Base-by-base conservation (phyloP, 2,888 invertebrate species). In the Tetragonula carbonaria region DNA sequence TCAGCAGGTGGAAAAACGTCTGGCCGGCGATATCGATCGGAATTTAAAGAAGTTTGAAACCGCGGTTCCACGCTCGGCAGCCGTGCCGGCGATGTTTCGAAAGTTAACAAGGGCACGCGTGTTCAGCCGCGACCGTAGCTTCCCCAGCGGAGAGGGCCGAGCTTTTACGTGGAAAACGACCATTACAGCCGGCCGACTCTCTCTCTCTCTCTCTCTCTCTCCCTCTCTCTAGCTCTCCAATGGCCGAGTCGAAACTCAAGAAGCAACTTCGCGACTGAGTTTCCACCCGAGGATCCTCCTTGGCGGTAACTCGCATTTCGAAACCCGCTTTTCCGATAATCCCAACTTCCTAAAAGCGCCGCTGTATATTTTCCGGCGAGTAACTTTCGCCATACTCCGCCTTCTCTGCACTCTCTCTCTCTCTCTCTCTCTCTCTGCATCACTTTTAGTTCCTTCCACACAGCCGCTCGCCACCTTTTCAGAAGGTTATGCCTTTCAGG, bases 281-380 rank as follows among this genome's bases (percentile, higher is more conserved):
- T 90, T 89, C 74, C 84, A 78, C 84, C 78, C 85, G 78, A 81
- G 78, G 84, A 82, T 84, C 88, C 88, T 65, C 88, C 87, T 86
- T 80, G 78, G 71, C 75, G 73, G 84, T 85, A 86, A 85, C 87
- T 87, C 86, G 84, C 86, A 79, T 88, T 90, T 90, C 88, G 86
- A 86, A 53, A 88, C 78, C 86, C 84, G 85, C 82, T 90, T 91
- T 88, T 79, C 89, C 89, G 87, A 91, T 91, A 91, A 91, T 90
- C 90, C 82, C 81, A 90, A 91, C 88, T 91, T 86, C 84, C 81
- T 86, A 84, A 89, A 91, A 91, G 87, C 85, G 80, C 78, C 72
- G 79, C 82, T 86, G 87, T 90, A 90, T 90, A 91, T 91, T 91
- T 91, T 91, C 82, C 85, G 74, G 80, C 81, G 82, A 87, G 86